Conservation (phyloP, 2,888 invertebrate genomes). For the Cephus pygmeus region DNA sequence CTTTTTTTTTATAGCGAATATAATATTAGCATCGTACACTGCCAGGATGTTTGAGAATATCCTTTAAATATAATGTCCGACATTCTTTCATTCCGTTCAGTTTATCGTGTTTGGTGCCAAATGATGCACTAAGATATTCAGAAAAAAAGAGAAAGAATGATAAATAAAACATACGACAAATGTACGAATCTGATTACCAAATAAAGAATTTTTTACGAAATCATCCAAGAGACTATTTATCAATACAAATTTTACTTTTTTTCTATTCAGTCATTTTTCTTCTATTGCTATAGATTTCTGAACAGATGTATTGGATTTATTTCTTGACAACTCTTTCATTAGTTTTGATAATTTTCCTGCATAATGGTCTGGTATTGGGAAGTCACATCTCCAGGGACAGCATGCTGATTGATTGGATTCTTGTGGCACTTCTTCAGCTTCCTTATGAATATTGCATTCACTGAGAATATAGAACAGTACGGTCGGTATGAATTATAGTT, state of each 20-base stretch:
- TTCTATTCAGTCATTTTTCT: background rate
- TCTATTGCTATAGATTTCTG: background rate
- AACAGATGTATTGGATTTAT: background rate
- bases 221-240: background rate
- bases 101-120: constrained; percentile 17
- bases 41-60: constrained; percentile 37
- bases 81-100: constrained; percentile 33
- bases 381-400: background rate
- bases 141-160: constrained; percentile 9
- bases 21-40: constrained; percentile 28
- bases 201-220: constrained; percentile 53
- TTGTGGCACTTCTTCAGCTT: background rate
- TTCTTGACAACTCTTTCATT: background rate
- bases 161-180: constrained; percentile 35
- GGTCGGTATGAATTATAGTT: background rate
- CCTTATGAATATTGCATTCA: background rate
- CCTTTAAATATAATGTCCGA: constrained; percentile 32
- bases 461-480: background rate
- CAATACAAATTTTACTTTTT: constrained; percentile 10
- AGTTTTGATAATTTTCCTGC: background rate
- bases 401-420: background rate
- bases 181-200: constrained; percentile 48
- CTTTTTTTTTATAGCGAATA: constrained; percentile 8
- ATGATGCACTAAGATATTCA: constrained; percentile 17
- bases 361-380: background rate